Evolutionary conservation across 2,797 vertebrate genomes (phyloP).

Genomic region (Myripristis jacobus): DNA sequence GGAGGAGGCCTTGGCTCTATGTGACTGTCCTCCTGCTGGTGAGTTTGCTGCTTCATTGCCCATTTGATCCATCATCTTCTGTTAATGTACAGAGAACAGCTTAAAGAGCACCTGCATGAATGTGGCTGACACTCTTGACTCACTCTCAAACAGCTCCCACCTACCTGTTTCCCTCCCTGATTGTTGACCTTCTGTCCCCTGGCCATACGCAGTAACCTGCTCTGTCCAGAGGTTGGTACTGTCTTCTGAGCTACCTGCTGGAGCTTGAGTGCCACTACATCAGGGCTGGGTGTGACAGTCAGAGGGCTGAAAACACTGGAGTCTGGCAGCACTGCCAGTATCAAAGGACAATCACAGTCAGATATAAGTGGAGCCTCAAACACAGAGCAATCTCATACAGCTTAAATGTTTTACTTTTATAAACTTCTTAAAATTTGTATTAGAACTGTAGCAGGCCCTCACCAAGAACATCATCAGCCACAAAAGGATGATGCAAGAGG

Average conservation of each 20-base stretch:
- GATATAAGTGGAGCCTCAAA: background rate
- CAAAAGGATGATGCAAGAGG: constrained; percentile 93
- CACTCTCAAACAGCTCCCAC: constrained; percentile 27
- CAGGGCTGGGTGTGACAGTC: constrained; percentile 86
- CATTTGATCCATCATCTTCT: constrained; percentile 56
- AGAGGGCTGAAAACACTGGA: constrained; percentile 87
- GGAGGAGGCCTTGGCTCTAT: constrained; percentile 43
- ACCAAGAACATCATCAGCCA: constrained; percentile 91
- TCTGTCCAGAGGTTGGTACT: constrained; percentile 74
- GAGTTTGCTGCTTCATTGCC: constrained; percentile 47
- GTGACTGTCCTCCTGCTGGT: constrained; percentile 44
- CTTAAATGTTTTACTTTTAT: too few relatives aligned
- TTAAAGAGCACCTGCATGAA: background rate
- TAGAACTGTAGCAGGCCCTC: constrained; percentile 61
- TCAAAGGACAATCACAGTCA: constrained; percentile 11
- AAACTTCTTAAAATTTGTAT: background rate
- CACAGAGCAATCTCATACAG: background rate
- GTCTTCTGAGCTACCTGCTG: constrained; percentile 84
- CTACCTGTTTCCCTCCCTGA: constrained; percentile 72
- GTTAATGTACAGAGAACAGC: constrained; percentile 20
- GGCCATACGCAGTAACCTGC: constrained; percentile 85
- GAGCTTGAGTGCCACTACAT: constrained; percentile 88
- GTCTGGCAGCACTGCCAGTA: constrained; percentile 84
- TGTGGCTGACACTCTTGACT: constrained; percentile 4
- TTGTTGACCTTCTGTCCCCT: constrained; percentile 69